Evolutionary conservation across 2,888 invertebrate species (phyloP).

Genomic region (Busseola fusca): DNA sequence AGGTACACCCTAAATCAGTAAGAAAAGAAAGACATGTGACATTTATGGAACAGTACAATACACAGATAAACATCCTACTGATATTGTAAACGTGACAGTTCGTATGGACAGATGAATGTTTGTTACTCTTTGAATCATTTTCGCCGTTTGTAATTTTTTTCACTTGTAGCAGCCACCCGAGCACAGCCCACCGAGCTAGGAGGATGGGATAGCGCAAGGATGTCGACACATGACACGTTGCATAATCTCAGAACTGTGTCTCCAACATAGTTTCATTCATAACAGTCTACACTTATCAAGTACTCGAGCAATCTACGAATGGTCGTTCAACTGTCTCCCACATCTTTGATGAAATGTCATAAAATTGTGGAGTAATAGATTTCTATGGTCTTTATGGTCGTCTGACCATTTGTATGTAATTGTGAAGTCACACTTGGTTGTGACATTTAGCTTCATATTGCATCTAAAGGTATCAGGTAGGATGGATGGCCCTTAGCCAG

Average conservation of each 20-base stretch:
- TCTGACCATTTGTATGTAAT: conserved; percentile 47
- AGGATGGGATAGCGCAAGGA: no score
- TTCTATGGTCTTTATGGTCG: conserved; percentile 44
- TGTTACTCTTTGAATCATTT: no score
- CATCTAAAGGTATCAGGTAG: neutral
- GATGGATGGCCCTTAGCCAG: neutral
- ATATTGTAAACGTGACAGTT: no score
- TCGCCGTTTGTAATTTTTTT: no score
- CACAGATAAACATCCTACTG: neutral
- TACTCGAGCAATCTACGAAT: conserved; percentile 22
- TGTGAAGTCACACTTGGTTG: conserved; percentile 47
- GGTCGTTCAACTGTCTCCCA: conserved; percentile 14
- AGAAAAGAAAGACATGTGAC: neutral
- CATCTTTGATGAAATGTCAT: conserved; percentile 40
- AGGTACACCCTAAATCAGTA: neutral
- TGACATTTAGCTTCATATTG: conserved; percentile 34
- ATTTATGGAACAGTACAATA: neutral
- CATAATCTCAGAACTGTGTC: neutral
- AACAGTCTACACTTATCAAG: conserved; percentile 2
- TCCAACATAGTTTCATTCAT: conserved; percentile 11
- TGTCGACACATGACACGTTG: no score
- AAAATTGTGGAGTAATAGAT: conserved; percentile 44
- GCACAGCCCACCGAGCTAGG: no score
- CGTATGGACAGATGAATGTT: no score
- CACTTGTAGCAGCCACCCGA: no score